Conservation (phyloP, 2,113 vertebrate genomes). For the Hassar affinis region DNA sequence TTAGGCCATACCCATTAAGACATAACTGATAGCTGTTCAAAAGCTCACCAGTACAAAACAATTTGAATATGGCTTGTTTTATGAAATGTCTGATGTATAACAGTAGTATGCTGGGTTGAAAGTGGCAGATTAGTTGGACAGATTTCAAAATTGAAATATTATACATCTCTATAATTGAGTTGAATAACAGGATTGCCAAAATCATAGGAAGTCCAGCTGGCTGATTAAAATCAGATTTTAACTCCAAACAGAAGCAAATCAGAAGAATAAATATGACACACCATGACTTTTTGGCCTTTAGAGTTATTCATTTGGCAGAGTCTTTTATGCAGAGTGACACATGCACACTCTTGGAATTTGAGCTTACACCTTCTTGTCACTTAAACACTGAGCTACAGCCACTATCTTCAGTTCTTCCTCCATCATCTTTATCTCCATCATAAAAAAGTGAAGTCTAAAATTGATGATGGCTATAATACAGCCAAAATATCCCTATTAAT, state of each 20-base stretch:
- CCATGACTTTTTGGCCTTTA: neutral
- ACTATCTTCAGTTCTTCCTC: neutral
- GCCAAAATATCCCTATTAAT: neutral
- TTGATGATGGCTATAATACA: conserved; percentile 16
- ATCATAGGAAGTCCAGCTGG: conserved; percentile 6
- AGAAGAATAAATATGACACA: neutral
- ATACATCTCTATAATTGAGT: conserved; percentile 7
- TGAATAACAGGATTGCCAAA: conserved; percentile 14
- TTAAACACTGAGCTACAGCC: neutral
- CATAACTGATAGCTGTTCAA: neutral
- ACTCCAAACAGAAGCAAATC: conserved; percentile 9
- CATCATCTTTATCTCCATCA: conserved; percentile 8
- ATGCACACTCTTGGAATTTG: neutral
- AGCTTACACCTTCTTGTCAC: neutral
- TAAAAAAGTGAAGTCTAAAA: conserved; percentile 12
- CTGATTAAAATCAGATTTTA: conserved; percentile 9
- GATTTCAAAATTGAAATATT: conserved; percentile 13
- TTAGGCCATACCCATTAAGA: neutral
- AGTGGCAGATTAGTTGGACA: conserved; percentile 9
- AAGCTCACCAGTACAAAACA: neutral
- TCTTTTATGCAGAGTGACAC: neutral
- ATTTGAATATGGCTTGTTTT: neutral
- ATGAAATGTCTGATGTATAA: neutral
- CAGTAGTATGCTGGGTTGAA: neutral
- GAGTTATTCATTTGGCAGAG: no score